Base-by-base conservation (phyloP, 2,113 vertebrate genomes). In the Myotis lucifugus region DNA sequence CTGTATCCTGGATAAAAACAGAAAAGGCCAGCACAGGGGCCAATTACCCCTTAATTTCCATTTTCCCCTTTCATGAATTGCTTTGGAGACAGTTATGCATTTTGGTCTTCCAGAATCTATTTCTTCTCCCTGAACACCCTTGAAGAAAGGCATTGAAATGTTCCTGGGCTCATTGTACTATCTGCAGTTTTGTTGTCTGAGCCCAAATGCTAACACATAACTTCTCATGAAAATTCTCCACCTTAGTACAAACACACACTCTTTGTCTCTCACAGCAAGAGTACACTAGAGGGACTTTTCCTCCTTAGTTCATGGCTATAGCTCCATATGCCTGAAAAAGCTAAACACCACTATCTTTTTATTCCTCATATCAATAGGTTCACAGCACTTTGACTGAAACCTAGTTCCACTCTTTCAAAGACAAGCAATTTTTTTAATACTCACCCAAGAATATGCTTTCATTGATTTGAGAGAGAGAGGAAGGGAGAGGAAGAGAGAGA, bases 281-380 rank as follows among this genome's bases (percentile, higher is more conserved):
- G 59, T 94, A 95, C 90, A 91, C 95, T 91, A 90, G 92, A 90
- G 97, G 96, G 88, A 56, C 21, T 96, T 97, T 97, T 96, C 96
- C 86, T 97, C 90, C 97, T 97, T 97, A 91, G 84, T 87, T 52
- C 87, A 96, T 95, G 27, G 69, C 52, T 95, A 61, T 61, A 78
- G 54, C 6, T 1, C 78, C 83, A 40, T 54, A 78, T 61, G 81
- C 73, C 91, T 94, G 96, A 79, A 48, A 94, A 95, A 85, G 72
- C 76, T 29, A 27, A 54, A 40, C 92, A 88, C 5, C 34, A 82
- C 23, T 85, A 74, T 70, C 73, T 23, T 54, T 96, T 95, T 89
- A n/a, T 34, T 97, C 85, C 27, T 77, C 0, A 17, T 69, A 72
- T 89, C 52, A 84, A 42, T 88, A 95, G 7, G 52, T 92, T 97